A percentile compares a stretch with the other conserved stretches of the same genome.
phyloP scores from a whole-genome alignment of 2,797 vertebrate species.

The Karalla daura region DNA sequence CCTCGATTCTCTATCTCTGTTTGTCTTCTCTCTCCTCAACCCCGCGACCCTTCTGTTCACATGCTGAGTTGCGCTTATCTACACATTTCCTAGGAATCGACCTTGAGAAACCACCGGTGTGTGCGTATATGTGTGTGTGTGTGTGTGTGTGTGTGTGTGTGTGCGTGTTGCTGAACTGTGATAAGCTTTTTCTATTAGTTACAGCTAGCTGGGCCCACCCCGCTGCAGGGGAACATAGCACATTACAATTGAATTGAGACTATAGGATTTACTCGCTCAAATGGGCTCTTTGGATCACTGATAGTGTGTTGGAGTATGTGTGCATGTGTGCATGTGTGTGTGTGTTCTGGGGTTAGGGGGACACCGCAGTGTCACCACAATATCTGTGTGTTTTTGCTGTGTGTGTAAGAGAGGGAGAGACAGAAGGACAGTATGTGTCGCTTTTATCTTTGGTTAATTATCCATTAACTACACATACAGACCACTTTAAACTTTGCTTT shows the following conservation, averaged over 20 bases:
- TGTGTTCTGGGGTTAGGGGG: neutral
- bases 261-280: conserved; percentile 27
- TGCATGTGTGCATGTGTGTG: neutral
- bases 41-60: conserved; percentile 22
- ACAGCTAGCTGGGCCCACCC: conserved; percentile 25
- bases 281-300: conserved; percentile 36
- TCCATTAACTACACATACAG: neutral
- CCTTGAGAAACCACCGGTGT: conserved; percentile 55
- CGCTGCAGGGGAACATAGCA: conserved; percentile 30
- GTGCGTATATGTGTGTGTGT: conserved; percentile 33
- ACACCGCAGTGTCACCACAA: neutral
- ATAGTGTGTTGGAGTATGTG: conserved; percentile 10
- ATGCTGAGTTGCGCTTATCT: conserved; percentile 50
- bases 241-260: conserved; percentile 32
- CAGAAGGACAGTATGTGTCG: neutral
- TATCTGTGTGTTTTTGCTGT: neutral
- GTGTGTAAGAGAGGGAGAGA: neutral
- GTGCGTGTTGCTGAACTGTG: conserved; percentile 28
- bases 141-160: conserved; percentile 27
- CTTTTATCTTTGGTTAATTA: neutral
- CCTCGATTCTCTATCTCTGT: neutral
- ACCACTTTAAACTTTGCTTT: conserved; percentile 1
- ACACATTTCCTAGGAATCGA: conserved; percentile 49
- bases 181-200: conserved; percentile 66
- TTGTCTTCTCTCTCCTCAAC: neutral